These are phyloP conservation scores for Drosophila fuyamai DNA, from an alignment of 1,140 invertebrate genomes.

Conservation along the genomic window DNA sequence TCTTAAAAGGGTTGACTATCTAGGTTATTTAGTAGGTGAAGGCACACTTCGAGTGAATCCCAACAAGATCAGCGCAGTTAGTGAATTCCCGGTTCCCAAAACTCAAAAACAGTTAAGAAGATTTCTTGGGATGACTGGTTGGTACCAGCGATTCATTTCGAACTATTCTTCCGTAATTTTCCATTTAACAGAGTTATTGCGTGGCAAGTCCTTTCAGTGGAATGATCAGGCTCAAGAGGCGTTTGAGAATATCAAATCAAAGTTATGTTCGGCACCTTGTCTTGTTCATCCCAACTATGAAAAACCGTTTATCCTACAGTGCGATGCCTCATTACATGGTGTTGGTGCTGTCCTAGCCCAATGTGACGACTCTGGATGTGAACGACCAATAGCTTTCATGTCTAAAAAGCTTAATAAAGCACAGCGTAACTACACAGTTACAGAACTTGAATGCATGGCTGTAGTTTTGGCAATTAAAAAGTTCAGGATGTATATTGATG, in stretches of 20 bases:
- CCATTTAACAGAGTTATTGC: neutral
- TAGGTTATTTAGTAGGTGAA: neutral
- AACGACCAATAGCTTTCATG: neutral
- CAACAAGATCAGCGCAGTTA: slow-evolving; percentile 1
- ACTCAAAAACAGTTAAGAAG: neutral
- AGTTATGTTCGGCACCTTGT: no score
- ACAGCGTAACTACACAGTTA: slow-evolving; percentile 5
- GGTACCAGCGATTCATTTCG: neutral
- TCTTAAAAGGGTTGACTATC: slow-evolving; percentile 3
- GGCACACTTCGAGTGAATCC: slow-evolving; percentile 4
- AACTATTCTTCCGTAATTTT: neutral
- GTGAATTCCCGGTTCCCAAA: slow-evolving; percentile 7
- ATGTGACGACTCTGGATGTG: neutral
- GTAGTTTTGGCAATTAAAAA: neutral
- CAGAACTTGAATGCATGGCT: neutral
- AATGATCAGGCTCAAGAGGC: no score
- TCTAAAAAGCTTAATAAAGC: neutral
- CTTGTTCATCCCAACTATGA: no score
- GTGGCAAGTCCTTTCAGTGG: neutral
- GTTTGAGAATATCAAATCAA: no score
- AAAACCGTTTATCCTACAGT: no score
- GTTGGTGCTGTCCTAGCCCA: neutral
- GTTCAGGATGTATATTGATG: neutral
- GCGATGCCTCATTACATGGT: neutral
- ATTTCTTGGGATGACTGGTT: slow-evolving; percentile 9